Base-by-base conservation (phyloP, 1,140 invertebrate species). In the Aradophagus sp. region DNA sequence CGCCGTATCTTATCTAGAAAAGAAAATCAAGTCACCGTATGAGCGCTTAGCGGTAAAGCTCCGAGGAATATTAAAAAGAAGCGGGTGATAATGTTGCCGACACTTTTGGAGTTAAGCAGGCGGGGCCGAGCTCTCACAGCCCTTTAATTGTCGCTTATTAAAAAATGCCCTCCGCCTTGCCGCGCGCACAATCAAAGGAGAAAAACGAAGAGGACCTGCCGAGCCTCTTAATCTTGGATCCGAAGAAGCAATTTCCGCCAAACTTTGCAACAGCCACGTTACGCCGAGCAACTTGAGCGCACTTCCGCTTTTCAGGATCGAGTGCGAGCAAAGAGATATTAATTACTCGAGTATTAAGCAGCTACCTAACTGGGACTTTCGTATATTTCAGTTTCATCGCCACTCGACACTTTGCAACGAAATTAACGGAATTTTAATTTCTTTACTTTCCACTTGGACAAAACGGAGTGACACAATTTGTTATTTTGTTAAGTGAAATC, bases 81-180 rank as follows among this genome's bases (percentile, higher is more conserved):
- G 7, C 26, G 31, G 26, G 10, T 45, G 32, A 55, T 55, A 34
- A 42, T 39, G 2, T 29, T 26, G 0, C 0, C 26, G 23, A 7
- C 19, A 42, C 17, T 32, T 62, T 35, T 26, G 14, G 4, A 50
- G 45, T 52, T 13, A 27, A 52, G 31, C 19, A 12, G 39, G 39
- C 20, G 19, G 34, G 5, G n/a, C 8, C 19, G 31, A 7, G 55
- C 29, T 16, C 50, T 17, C 44, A 41, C 53, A 32, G 34, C 14
- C 34, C 29, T 53, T 77, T 84, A 84, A 84, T 84, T 83, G 80
- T 76, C 69, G 75, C 80, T 84, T 86, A 84, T 86, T 86, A 85
- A 84, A 84, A 82, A 80, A 75, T 66, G 39, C 79, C 74, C 68
- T 50, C 39, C 50, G 47, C 26, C 42, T 41, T 19, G n/a, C 23